phyloP scores from a whole-genome alignment of 2,888 invertebrate species.

The Meliscaeva auricollis region DNA sequence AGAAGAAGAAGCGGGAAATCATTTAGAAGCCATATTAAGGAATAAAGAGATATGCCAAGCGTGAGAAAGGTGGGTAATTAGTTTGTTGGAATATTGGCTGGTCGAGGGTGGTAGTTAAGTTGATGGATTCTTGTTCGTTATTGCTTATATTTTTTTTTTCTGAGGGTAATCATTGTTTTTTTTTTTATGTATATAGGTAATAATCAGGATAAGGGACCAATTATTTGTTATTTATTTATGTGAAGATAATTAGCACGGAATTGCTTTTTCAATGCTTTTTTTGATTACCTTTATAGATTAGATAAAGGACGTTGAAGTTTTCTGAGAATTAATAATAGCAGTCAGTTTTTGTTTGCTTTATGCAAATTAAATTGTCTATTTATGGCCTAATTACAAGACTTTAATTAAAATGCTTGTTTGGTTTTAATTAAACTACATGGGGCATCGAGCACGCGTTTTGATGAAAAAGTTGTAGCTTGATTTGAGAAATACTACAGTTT shows the following conservation, averaged over 20 bases:
- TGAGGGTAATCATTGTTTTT: background rate
- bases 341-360: background rate
- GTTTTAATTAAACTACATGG: no score
- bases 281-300: background rate
- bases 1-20: constrained; percentile 63
- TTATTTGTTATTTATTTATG: constrained; percentile 16
- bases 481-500: no score
- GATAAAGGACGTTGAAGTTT: background rate
- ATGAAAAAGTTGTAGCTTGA: no score
- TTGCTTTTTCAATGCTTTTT: background rate
- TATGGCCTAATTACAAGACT: background rate
- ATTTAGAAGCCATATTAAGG: constrained; percentile 69
- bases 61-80: constrained; percentile 58
- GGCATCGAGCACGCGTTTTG: no score
- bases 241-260: background rate
- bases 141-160: constrained; percentile 8
- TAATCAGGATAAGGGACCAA: constrained; percentile 9
- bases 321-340: background rate
- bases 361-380: background rate
- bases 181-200: background rate
- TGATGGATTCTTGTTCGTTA: constrained; percentile 13
- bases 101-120: background rate
- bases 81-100: constrained; percentile 10
- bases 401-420: background rate
- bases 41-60: constrained; percentile 21